Base-by-base conservation (phyloP, 2,113 vertebrate species). In the Perca schrenkii region DNA sequence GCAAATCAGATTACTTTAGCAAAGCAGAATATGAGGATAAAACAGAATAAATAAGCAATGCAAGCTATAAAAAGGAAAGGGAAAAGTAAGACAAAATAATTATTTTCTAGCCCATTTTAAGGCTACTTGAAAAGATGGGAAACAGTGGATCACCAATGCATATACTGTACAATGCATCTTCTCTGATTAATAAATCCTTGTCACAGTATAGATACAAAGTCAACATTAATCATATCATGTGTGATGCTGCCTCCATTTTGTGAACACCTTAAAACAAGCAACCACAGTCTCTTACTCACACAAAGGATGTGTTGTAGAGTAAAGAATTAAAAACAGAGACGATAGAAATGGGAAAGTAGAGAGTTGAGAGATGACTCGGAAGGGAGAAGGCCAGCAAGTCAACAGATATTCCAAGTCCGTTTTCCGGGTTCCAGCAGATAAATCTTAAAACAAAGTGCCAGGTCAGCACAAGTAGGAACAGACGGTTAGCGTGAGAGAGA, bases 401-500 rank as follows among this genome's bases (percentile, higher is more conserved):
- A 67, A 15, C n/a, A 34, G 6, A 34, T 49, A 28, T n/a, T 82
- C 36, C 22, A 14, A 2, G 19, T 68, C 31, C 14, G 47, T 68
- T 40, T 43, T 53, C 36, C 69, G 52, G 25, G 19, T 63, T 58
- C 66, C 31, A 58, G 46, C 28, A 52, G 13, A 31, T 25, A 40
- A 36, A 36, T 50, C 7, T 40, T 47, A 65, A 69, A 50, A 34
- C 43, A 43, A 78, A 66, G 19, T 28, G 7, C 43, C 13, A 19
- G 47, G 17, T 13, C 62, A 31, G 73, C 73, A 61, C 10, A 75
- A 60, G 50, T 58, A 31, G 61, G 21, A 52, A 70, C 31, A 77
- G 40, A n/a, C 4, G 0, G 54, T 17, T 1, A 25, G 40, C 4
- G 53, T 36, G 25, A 34, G 6, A n/a, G 8, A 19, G 36, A 73